phyloP scores from a whole-genome alignment of 35 echinoderm and acorn worm genomes.

The Ophioderma brevispina region DNA sequence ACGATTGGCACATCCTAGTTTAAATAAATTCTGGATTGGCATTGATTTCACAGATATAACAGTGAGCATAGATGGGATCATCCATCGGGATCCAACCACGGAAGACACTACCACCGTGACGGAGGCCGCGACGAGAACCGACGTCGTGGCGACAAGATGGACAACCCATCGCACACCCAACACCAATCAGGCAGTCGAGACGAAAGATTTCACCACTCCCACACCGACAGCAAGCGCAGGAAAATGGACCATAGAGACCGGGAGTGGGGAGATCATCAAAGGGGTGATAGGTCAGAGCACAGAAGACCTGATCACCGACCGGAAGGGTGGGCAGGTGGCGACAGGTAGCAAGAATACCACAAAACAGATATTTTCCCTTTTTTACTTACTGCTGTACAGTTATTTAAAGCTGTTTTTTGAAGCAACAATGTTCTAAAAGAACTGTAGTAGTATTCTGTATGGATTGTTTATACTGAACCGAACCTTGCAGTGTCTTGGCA shows the following conservation, averaged over 20 bases:
- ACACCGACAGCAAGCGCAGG: conserved; percentile 59
- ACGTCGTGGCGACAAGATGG: conserved; percentile 41
- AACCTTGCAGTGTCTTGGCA: too few relatives aligned
- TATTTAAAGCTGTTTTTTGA: conserved; percentile 15
- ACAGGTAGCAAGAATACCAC: background rate
- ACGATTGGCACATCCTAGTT: too few relatives aligned
- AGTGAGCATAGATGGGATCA: conserved; percentile 31
- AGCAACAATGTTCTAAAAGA: background rate
- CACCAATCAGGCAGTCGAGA: conserved; percentile 62
- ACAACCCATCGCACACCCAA: conserved; percentile 51
- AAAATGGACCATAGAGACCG: conserved; percentile 31
- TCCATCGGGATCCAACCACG: conserved; percentile 19
- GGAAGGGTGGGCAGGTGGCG: conserved; percentile 19
- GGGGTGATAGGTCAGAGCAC: conserved; percentile 25
- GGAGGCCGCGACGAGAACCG: conserved; percentile 28
- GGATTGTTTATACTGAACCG: too few relatives aligned
- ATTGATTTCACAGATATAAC: conserved; percentile 39
- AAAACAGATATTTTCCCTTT: background rate
- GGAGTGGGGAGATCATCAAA: conserved; percentile 36
- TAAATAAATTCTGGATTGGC: too few relatives aligned
- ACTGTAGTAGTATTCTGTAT: too few relatives aligned
- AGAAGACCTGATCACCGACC: conserved; percentile 18
- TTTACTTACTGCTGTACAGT: background rate
- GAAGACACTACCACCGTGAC: background rate
- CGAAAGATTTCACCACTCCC: conserved; percentile 62